Base-by-base conservation (phyloP, 2,113 vertebrate species). In the Oxygymnocypris stewartii region DNA sequence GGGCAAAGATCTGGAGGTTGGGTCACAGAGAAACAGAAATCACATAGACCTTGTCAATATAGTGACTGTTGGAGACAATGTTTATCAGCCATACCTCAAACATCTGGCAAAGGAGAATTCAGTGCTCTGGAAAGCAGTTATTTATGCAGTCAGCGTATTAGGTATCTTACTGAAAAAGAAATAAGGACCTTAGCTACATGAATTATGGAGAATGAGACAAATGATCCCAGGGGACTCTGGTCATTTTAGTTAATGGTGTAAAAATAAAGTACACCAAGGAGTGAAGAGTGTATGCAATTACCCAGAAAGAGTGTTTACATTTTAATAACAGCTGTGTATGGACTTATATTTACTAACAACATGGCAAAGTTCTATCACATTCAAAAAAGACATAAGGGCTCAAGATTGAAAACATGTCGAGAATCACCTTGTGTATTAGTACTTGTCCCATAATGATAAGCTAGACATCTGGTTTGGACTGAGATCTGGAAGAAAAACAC, bases 171-270 rank as follows among this genome's bases (percentile, higher is more conserved):
- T 65, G n/a, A 81, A 81, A 42, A 47, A 7, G 59, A 81, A 65
- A 81, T 42, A 8, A 81, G 23, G 12, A 7, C 6, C 77, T 40
- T 51, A 37, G 37, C 37, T 78, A n/a, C 51, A 79, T 79, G 35
- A 79, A 79, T 59, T 23, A 79, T 79, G 51, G 51, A 61, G 78
- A 61, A n/a, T 40, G 57, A 80, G 54, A 80, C 35, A 61, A 20
- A 42, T 3, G 13, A 67, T 31, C 40, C 42, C 61, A 31, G 9
- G 79, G 61, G 42, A 82, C 61, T 67, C 25, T 49, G n/a, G 61
- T 67, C 16, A 82, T 82, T 67, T 82, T 25, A 82, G 61, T 49
- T 49, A 47, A n/a, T 67, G 40, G 9, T 47, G 20, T 42, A 61
- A 42, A 79, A 79, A 35, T 23, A 79, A 79, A 79, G 54, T 16